These are phyloP conservation scores for Hippasteria phrygiana DNA, from an alignment of 53 echinoderm and acorn worm species.

Conservation along the genomic window DNA sequence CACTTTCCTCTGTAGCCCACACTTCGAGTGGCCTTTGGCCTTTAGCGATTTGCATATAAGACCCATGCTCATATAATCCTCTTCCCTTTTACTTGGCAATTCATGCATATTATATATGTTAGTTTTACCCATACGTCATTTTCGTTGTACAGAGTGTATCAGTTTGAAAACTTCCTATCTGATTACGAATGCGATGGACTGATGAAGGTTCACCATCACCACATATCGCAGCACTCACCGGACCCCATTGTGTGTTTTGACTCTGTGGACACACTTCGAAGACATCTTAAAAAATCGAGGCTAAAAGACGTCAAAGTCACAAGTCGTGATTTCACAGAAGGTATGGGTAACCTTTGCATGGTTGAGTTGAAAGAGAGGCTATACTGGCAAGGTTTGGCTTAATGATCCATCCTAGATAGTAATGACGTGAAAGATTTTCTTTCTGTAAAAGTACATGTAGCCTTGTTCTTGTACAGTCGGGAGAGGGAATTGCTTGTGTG, in stretches of 20 bases:
- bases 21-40: background rate
- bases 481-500: too few relatives aligned
- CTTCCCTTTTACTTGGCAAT: too few relatives aligned
- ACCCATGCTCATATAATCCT: too few relatives aligned
- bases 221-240: slow-evolving; percentile 62
- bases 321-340: slow-evolving; percentile 80
- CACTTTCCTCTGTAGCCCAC: too few relatives aligned
- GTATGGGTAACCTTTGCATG: slow-evolving; percentile 36
- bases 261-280: slow-evolving; percentile 70
- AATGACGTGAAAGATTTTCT: too few relatives aligned
- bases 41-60: background rate
- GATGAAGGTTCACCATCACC: slow-evolving; percentile 76
- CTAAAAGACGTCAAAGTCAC: slow-evolving; percentile 58
- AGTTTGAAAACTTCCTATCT: slow-evolving; percentile 84
- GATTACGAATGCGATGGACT: slow-evolving; percentile 85
- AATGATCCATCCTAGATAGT: too few relatives aligned
- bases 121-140: background rate
- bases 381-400: too few relatives aligned
- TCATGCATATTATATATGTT: background rate
- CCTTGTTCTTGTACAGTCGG: too few relatives aligned
- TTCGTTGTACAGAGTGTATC: slow-evolving; percentile 88
- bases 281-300: slow-evolving; percentile 69
- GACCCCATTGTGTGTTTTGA: slow-evolving; percentile 90
- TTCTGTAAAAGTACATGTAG: too few relatives aligned
- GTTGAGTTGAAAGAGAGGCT: too few relatives aligned